Conservation (phyloP, 2,888 invertebrate species). For the Tetranychus piercei region DNA sequence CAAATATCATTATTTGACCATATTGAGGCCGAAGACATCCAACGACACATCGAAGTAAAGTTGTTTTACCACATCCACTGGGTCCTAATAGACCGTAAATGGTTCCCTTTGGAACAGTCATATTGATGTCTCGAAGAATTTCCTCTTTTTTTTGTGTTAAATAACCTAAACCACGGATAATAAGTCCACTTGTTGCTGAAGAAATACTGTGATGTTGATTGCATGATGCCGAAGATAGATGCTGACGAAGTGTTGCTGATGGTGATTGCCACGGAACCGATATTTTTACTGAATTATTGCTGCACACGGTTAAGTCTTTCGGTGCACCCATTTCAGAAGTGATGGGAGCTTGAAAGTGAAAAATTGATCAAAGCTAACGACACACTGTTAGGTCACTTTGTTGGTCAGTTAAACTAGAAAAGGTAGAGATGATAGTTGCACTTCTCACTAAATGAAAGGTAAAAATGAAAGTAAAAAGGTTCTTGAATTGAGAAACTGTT, state of each 20-base stretch:
- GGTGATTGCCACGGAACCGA: constrained; percentile 4
- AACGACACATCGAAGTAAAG: constrained; percentile 71
- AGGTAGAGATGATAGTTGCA: not conserved
- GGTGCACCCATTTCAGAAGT: not conserved
- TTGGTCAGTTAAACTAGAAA: not conserved
- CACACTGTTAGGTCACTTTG: not conserved
- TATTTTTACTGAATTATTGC: constrained; percentile 7
- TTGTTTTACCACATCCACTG: constrained; percentile 40
- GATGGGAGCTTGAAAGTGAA: not conserved
- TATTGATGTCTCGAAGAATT: constrained; percentile 9
- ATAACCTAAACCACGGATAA: constrained; percentile 5
- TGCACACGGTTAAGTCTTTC: not conserved
- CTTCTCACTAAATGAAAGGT: not conserved
- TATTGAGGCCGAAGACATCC: constrained; percentile 63
- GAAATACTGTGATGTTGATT: not conserved
- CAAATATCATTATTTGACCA: constrained; percentile 72
- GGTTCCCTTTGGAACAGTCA: constrained; percentile 4
- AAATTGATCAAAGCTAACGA: not conserved
- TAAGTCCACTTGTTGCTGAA: not conserved
- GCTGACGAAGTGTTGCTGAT: not conserved
- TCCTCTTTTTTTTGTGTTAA: not conserved
- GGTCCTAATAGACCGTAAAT: constrained; percentile 13
- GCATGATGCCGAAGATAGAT: not conserved
- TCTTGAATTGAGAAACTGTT: not conserved
- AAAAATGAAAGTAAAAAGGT: not conserved